Evolutionary conservation across 2,797 vertebrate species (phyloP), one percentile per base, ranked within the genome.

Genomic region (Cyprinella venusta): DNA sequence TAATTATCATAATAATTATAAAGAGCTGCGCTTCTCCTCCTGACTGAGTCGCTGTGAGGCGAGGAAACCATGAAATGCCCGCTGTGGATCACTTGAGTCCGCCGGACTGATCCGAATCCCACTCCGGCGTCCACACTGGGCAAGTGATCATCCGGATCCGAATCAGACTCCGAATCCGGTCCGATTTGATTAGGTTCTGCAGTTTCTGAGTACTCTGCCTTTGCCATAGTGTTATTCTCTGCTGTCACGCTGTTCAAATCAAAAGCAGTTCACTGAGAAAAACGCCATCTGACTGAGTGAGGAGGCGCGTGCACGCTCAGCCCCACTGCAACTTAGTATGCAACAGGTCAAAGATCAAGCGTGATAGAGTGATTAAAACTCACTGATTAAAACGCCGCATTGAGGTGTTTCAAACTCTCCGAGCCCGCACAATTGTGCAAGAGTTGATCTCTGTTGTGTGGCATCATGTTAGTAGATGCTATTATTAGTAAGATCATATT

Each of bases 1-100:
- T 92, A 93, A 1, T 71, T 89, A 19, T 90, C 89, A 0, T 30
- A 30, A 0, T 40, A 30, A 0, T n/a, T 21, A 54, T 75, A 52
- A 6, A 94, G 83, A 0, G 63, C 88, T 38, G 94, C 87, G 1
- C 93, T 94, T 80, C 91, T 94, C 88, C 95, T 89, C 24, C 95
- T 79, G 38, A 91, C 81, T 0, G 94, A 92, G 91, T 99, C 97
- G 54, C 95, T 96, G 94, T 99, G 98, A 0, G 98, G 98, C 1
- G 97, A 98, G 0, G 98, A 99, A 87, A 99, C 97, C 98, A 99
- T 99, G 91, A 99, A 99, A 92, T 99, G 98, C 0, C 98, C 98
- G 75, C 98, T 99, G 93, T 99, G 98, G 91, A 99, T 99, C 81
- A 99, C 97, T 91, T 99, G 97, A 0, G 91, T 88, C 70, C 92